A percentile compares a stretch with the other conserved stretches of the same genome.
These are phyloP conservation scores for Catharus ustulatus DNA, from an alignment of 2,797 vertebrate genomes.

Conservation along the genomic window DNA sequence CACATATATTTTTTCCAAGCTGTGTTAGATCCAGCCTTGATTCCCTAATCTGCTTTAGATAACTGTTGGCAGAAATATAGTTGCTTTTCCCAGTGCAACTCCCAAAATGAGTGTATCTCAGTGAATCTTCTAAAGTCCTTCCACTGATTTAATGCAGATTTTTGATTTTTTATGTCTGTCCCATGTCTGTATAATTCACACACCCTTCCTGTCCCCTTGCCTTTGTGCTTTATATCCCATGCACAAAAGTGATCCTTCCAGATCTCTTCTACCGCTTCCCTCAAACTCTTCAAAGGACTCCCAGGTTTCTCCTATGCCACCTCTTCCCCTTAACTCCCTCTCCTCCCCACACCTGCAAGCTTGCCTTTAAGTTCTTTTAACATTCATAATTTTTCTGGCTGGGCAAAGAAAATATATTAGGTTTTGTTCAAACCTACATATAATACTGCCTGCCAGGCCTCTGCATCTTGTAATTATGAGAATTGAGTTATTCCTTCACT, in stretches of 20 bases:
- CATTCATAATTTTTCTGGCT: background rate
- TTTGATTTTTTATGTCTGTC: background rate
- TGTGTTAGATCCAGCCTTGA: background rate
- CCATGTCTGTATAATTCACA: background rate
- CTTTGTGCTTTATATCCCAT: background rate
- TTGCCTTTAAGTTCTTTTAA: background rate
- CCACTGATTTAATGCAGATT: background rate
- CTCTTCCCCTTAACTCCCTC: background rate
- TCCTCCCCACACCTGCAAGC: background rate
- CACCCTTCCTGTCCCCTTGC: background rate
- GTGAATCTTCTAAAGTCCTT: background rate
- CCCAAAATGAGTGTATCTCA: background rate
- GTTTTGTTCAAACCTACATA: background rate
- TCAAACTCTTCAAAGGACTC: background rate
- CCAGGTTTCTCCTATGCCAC: background rate
- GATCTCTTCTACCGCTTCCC: background rate
- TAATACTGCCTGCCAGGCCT: background rate
- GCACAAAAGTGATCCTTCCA: background rate
- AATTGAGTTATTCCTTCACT: background rate
- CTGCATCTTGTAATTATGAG: background rate
- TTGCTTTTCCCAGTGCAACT: background rate
- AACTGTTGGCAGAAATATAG: background rate
- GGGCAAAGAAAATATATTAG: background rate
- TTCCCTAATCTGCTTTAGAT: conserved; percentile 8
- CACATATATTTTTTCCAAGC: background rate